Conservation (phyloP, 2,113 vertebrate genomes). For the Tupaia tana region DNA sequence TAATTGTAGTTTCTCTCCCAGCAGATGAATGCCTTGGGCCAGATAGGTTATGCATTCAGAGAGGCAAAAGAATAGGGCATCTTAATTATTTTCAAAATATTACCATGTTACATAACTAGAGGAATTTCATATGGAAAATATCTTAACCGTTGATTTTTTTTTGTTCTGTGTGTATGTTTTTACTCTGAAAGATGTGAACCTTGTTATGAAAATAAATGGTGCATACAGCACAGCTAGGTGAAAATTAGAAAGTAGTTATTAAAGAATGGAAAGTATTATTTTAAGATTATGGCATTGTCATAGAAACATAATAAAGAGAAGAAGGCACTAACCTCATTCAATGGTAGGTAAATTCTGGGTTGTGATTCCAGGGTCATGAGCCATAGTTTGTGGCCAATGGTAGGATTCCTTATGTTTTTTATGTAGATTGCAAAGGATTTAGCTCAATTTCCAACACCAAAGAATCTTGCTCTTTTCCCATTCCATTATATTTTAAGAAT, state of each 20-base stretch:
- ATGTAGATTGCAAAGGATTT: background rate
- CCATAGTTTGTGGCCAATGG: background rate
- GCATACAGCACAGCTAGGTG: background rate
- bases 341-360: background rate
- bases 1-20: conserved; percentile 12
- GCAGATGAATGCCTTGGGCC: conserved; percentile 34
- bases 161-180: background rate
- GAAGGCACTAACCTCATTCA: background rate
- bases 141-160: background rate
- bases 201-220: conserved; percentile 4
- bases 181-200: background rate
- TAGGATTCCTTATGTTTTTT: background rate
- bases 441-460: background rate
- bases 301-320: background rate
- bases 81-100: conserved; percentile 52
- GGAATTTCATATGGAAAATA: conserved; percentile 29
- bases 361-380: background rate
- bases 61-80: conserved; percentile 54
- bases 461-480: conserved; percentile 10
- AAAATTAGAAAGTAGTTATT: conserved; percentile 41
- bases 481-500: conserved; percentile 29
- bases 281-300: conserved; percentile 15
- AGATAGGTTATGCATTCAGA: conserved; percentile 47
- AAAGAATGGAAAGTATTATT: background rate
- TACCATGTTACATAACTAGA: background rate